Evolutionary conservation across 2,113 vertebrate genomes (phyloP).

Genomic region (Pungitius pungitius): DNA sequence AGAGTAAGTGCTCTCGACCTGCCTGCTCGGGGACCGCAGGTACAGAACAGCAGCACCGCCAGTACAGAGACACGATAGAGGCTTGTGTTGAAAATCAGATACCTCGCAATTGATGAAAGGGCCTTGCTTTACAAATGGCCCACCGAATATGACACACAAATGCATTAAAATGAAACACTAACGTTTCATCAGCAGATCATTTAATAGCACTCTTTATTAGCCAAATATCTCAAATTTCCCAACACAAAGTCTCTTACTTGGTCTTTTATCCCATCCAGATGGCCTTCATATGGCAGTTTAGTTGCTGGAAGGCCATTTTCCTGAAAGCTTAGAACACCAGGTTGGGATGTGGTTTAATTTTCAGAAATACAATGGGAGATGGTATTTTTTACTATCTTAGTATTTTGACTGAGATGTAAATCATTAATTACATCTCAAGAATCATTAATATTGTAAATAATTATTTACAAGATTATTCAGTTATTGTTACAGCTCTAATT

Average conservation of each 20-base stretch:
- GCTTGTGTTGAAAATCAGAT: neutral
- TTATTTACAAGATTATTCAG: no score
- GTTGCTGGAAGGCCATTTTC: neutral
- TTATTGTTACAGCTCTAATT: no score
- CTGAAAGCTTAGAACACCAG: neutral
- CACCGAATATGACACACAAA: neutral
- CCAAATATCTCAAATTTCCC: neutral
- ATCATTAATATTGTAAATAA: no score
- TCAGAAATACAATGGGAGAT: neutral
- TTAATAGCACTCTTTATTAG: neutral
- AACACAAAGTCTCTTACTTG: neutral
- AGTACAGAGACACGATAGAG: neutral
- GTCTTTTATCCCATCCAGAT: no score
- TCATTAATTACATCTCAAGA: no score
- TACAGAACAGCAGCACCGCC: constrained; percentile 12
- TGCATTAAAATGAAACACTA: neutral
- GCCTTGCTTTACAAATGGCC: neutral
- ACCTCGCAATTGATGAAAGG: neutral
- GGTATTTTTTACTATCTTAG: neutral
- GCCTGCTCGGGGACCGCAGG: constrained; percentile 5
- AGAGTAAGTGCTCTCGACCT: constrained; percentile 23
- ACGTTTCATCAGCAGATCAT: neutral
- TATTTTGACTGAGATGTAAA: neutral
- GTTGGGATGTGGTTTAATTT: neutral
- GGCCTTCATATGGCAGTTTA: neutral